Conservation (phyloP, 2,888 invertebrate species). For the Polydrusus cervinus region DNA sequence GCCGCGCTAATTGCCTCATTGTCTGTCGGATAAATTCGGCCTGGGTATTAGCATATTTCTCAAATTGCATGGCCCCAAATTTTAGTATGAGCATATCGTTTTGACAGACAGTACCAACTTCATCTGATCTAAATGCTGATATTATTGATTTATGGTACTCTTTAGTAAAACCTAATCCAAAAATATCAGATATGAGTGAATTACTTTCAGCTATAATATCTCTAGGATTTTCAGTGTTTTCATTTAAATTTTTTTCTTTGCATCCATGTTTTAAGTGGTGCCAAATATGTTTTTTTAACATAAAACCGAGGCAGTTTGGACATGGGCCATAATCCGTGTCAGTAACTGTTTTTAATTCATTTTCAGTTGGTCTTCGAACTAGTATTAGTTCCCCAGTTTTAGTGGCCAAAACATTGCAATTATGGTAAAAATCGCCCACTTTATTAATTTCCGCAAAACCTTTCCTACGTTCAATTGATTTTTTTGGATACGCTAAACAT, state of each 20-base stretch:
- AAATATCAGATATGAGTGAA: too few relatives aligned
- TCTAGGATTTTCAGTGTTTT: too few relatives aligned
- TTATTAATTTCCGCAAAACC: slow-evolving; percentile 17
- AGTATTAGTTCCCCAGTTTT: slow-evolving; percentile 43
- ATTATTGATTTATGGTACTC: too few relatives aligned
- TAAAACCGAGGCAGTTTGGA: slow-evolving; percentile 49
- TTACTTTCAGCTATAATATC: too few relatives aligned
- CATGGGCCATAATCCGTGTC: slow-evolving; percentile 49
- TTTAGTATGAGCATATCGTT: too few relatives aligned
- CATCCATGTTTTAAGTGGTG: slow-evolving; percentile 48
- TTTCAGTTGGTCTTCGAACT: slow-evolving; percentile 36
- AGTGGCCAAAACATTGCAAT: slow-evolving; percentile 41
- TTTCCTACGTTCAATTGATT: slow-evolving; percentile 33
- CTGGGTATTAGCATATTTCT: too few relatives aligned
- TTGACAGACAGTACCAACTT: too few relatives aligned
- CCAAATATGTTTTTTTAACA: slow-evolving; percentile 49
- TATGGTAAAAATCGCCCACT: slow-evolving; percentile 48
- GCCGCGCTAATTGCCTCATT: too few relatives aligned
- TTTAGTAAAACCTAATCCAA: too few relatives aligned
- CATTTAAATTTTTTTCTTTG: slow-evolving; percentile 13
- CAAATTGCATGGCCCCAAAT: too few relatives aligned
- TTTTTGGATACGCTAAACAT: slow-evolving; percentile 36
- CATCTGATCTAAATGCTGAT: too few relatives aligned
- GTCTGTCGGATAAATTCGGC: too few relatives aligned
- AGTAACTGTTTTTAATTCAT: slow-evolving; percentile 33